Base-by-base conservation (phyloP, 2,113 vertebrate genomes). In the Brachyhypopomus gauderio region DNA sequence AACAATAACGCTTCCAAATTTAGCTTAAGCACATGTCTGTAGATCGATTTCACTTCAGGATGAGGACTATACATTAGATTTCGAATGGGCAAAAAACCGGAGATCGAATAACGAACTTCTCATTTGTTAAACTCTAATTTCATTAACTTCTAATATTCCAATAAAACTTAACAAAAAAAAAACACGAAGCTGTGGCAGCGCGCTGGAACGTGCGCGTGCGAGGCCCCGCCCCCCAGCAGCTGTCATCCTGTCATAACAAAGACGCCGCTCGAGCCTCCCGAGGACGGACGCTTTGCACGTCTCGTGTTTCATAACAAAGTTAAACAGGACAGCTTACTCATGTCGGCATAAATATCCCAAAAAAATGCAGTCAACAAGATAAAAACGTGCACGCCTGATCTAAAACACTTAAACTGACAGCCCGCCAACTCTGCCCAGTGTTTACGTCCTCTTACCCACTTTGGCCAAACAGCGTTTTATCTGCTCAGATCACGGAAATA, bases 201-300 rank as follows among this genome's bases (percentile, higher is more conserved):
- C 11, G 16, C 62, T 64, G 62, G 25, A 20, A 22, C 38, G 75
- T 34, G 64, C 88, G 90, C 90, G 20, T 36, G 5, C 6, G 62
- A 69, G 90, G 90, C 93, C 89, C 93, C 95, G 91, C 94, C 94
- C 91, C 85, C 85, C 87, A 90, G 94, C 93, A 93, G 94, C 95
- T 96, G 95, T 95, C 94, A 95, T 91, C 90, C 94, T 95, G 95
- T 96, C 95, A 96, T 94, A 95, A 94, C 93, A 94, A 95, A 95
- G 94, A 89, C 90, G 80, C 80, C 55, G 84, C 86, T 87, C 84
- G 80, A 86, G 77, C 81, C 79, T 87, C 85, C 84, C 69, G 81
- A 78, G 81, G 52, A 63, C 71, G 79, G 58, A 76, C 85, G 88
- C 84, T 17, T 5, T 67, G 30, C 66, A 27, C 2, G 12, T 71